Conservation (phyloP, 2,113 vertebrate genomes). For the Bolborhynchus lineola region DNA sequence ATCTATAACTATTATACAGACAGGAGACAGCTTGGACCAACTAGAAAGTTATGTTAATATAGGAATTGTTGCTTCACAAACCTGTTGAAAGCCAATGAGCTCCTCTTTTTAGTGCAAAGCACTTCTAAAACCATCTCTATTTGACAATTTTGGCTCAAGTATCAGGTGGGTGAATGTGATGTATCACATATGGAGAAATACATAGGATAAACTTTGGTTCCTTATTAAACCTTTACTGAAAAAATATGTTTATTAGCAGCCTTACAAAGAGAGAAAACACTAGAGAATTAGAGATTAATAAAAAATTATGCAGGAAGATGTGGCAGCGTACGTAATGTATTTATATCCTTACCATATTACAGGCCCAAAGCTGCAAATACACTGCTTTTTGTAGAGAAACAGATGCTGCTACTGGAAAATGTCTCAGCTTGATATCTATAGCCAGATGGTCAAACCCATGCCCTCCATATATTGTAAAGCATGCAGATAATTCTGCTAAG, state of each 20-base stretch:
- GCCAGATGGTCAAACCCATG: constrained; percentile 45
- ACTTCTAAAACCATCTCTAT: background rate
- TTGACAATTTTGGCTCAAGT: background rate
- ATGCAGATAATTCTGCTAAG: constrained; percentile 18
- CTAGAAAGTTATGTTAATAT: background rate
- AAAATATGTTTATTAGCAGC: background rate
- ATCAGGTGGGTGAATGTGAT: background rate
- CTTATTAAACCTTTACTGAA: background rate
- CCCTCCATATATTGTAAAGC: background rate
- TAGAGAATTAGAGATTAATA: background rate
- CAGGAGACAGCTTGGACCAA: background rate
- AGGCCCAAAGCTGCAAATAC: constrained; percentile 26
- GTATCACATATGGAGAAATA: background rate
- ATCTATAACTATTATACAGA: background rate
- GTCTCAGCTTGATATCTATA: constrained; percentile 26
- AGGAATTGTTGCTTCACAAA: background rate
- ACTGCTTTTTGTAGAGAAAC: constrained; percentile 12
- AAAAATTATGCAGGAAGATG: background rate
- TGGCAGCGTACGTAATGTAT: background rate
- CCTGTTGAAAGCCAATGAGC: background rate
- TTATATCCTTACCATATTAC: background rate
- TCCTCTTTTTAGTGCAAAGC: background rate
- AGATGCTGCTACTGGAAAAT: constrained; percentile 49
- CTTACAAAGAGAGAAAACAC: background rate
- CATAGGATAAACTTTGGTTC: background rate